Base-by-base conservation (phyloP, 2,797 vertebrate genomes). In the Adrianichthys oophorus region DNA sequence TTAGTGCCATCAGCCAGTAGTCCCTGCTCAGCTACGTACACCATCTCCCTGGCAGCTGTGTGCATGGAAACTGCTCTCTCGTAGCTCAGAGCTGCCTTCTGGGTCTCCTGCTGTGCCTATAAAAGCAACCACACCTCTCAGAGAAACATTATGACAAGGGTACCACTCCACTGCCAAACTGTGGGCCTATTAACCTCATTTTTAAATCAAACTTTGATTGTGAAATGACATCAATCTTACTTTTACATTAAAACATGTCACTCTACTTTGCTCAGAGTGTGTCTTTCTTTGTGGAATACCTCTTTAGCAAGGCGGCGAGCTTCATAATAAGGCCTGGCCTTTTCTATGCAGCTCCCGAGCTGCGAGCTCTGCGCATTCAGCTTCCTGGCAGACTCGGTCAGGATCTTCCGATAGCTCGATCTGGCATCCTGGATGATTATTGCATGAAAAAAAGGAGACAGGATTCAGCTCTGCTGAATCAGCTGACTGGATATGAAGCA, bases 61-160 rank as follows among this genome's bases (percentile, higher is more conserved):
- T 97, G 95, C 94, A 95, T 96, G 82, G 95, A 95, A 45, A 95
- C 95, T 0, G 95, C 95, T 2, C 95, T 84, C 82, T 97, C 95
- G 0, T 95, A 97, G 0, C 95, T 79, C 66, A 97, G 74, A 0
- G 95, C 95, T 0, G 95, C 95, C 70, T 92, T 93, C 90, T 97
- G 95, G 0, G 95, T 96, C 87, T 97, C 95, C 84, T 96, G 95
- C 72, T 97, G 95, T 0, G 95, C 95, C 95, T 96, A 78, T 10
- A 37, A 37, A 37, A 10, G 10, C 10, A 37, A 12, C 32, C 32
- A 37, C 32, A 37, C 32, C 32, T 37, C 32, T 37, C 32, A 37
- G 32, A 37, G 32, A 13, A 37, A 37, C 32, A 37, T 37, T 37
- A 37, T 37, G 32, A 37, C 32, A 37, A 12, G 32, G 10, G 10